phyloP scores from a whole-genome alignment of 1,140 invertebrate species.

The Drosophila sulfurigaster region DNA sequence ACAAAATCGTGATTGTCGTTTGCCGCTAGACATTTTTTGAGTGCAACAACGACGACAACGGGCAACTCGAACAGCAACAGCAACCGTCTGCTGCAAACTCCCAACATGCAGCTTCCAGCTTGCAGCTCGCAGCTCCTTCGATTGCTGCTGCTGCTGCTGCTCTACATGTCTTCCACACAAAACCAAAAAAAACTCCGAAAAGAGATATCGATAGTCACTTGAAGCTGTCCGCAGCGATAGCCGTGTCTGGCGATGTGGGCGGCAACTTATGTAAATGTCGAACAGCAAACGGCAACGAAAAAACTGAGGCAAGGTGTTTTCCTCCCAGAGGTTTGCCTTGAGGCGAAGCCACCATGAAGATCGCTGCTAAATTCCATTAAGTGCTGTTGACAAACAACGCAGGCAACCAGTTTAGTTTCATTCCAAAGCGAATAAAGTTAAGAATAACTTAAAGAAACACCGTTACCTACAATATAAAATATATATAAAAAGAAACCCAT shows the following conservation, averaged over 20 bases:
- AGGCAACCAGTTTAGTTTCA: constrained; percentile 10
- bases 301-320: neutral
- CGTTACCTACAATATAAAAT: neutral
- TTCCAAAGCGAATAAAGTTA: neutral
- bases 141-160: constrained; percentile 7
- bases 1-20: constrained; percentile 83
- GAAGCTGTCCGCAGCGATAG: constrained; percentile 10
- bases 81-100: neutral
- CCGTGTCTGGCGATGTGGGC: constrained; percentile 28
- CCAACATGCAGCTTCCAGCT: neutral
- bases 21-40: constrained; percentile 73
- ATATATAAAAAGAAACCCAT: neutral
- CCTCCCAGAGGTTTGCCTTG: constrained; percentile 21
- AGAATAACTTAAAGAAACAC: neutral
- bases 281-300: neutral
- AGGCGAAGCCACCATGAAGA: constrained; percentile 2
- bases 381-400: constrained; percentile 2
- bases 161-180: constrained; percentile 21
- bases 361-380: neutral
- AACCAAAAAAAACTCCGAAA: neutral
- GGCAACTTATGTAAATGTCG: constrained; percentile 28
- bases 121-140: neutral
- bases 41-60: constrained; percentile 18
- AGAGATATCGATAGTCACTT: constrained; percentile 39
- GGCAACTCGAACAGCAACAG: constrained; percentile 3